Base-by-base conservation (phyloP, 2,113 vertebrate species). In the Sylvia atricapilla region DNA sequence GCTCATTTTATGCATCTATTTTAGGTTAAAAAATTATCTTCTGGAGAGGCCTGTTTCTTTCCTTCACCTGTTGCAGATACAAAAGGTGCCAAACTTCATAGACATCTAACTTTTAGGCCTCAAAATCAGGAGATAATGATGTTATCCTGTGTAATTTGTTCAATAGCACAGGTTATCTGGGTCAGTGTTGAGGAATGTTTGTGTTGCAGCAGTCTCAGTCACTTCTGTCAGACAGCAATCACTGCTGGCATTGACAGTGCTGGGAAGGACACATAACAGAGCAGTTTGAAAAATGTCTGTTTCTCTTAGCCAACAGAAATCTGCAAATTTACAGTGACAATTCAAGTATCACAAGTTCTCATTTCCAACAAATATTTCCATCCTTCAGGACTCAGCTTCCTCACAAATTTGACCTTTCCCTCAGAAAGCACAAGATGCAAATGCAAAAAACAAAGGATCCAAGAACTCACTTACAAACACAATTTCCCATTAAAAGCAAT, bases 131-230 rank as follows among this genome's bases (percentile, higher is more conserved):
- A 88, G 59, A 63, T 90, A 93, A 96, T 88, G 88, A 92, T 89
- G 83, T 90, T 94, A 74, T 33, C 72, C 55, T 63, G 43, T 80
- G 63, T 90, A 77, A 94, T 86, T 84, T 81, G 68, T 80, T 92
- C 67, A 90, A 74, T 41, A 93, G 92, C 53, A 39, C 15, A 52
- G 88, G 88, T 92, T 96, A 94, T 96, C 86, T 95, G 90, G 95
- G 92, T 90, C 94, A 92, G 49, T 4, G 0, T 14, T 73, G 82
- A 56, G 78, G 76, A 90, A 63, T 33, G 44, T 84, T 89, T 78
- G 70, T 68, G 68, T 77, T 84, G 53, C 74, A 89, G 9, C 4
- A 37, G 70, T 73, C 62, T 64, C 53, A 17, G 77, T 33, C 21
- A 22, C 79, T 74, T 73, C 37, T 46, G 62, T 84, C 6, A 7